Base-by-base conservation (phyloP, 2,113 vertebrate species). In the Merops nubicus region DNA sequence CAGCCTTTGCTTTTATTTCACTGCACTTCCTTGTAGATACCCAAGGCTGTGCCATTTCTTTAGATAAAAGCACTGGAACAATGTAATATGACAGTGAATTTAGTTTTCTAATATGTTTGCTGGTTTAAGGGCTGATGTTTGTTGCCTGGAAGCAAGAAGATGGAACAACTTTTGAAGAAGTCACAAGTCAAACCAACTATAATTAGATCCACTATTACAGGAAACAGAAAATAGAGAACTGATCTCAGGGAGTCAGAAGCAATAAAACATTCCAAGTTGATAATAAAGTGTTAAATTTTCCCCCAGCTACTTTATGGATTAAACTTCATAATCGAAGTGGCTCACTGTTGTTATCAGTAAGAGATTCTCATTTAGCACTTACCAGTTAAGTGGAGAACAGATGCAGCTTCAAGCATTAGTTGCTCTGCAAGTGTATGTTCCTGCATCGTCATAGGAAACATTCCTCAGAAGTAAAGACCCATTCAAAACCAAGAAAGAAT, bases 391-490 rank as follows among this genome's bases (percentile, higher is more conserved):
- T 87, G 98, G 43, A 99, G 97, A 25, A 97, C 33, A 48, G 98
- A 97, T 1, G 89, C 73, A 42, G 98, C 98, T 28, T 94, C 70
- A 12, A 26, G 93, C 93, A 19, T 98, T 99, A 83, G 97, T 88
- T 93, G 98, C 99, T 43, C 96, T 96, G 93, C 99, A 99, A 59
- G 93, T 94, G 62, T 99, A 99, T 17, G 83, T 97, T 62, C 99
- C 99, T 63, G 97, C 96, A 83, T 98, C 97, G 78, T 97, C 96
- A 17, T 80, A 68, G 28, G 98, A 98, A 91, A 99, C 86, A 18
- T 98, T 99, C 78, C 74, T 97, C 91, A 99, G 97, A 95, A 98
- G 97, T 65, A 99, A 93, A 65, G 98, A 98, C 42, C 98, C 98
- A 63, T 98, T 98, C 33, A 92, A 93, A 87, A 98, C 96, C 26